Evolutionary conservation across 2,888 invertebrate genomes (phyloP).

Genomic region (Catocala sponsa): DNA sequence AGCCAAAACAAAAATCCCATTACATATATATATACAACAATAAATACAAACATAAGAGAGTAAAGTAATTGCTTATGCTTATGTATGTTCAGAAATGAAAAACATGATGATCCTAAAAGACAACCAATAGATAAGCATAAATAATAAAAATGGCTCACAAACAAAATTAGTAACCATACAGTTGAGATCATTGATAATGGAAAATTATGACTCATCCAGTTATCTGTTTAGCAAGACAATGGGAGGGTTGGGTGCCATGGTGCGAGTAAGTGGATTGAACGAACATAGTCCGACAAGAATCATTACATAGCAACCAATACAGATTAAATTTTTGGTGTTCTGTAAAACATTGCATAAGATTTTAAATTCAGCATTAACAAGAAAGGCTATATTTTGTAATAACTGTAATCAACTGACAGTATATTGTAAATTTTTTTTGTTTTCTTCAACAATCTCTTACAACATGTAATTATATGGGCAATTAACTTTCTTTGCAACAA

Average conservation of each 20-base stretch:
- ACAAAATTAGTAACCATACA: slow-evolving; percentile 1
- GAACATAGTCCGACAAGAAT: too few relatives aligned
- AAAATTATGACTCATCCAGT: slow-evolving; percentile 29
- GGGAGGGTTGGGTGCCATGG: slow-evolving; percentile 15
- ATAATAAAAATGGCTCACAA: not conserved
- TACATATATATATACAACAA: too few relatives aligned
- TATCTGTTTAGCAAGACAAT: slow-evolving; percentile 26
- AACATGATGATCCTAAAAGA: too few relatives aligned
- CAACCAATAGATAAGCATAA: too few relatives aligned
- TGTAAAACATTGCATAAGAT: slow-evolving; percentile 6
- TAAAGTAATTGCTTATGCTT: too few relatives aligned
- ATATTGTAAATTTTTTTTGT: not conserved
- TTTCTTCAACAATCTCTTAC: not conserved
- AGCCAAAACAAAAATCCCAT: too few relatives aligned
- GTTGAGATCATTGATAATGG: slow-evolving; percentile 26
- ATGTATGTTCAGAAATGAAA: too few relatives aligned
- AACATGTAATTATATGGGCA: slow-evolving; percentile 3
- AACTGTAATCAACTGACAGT: not conserved
- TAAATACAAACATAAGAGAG: too few relatives aligned
- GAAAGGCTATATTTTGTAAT: slow-evolving; percentile 1
- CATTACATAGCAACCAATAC: too few relatives aligned
- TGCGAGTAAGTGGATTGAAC: not conserved
- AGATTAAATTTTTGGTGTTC: not conserved
- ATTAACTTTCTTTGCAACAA: slow-evolving; percentile 3
- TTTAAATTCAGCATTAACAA: not conserved